Conservation (phyloP, 2,113 vertebrate genomes). For the Callorhinus ursinus region DNA sequence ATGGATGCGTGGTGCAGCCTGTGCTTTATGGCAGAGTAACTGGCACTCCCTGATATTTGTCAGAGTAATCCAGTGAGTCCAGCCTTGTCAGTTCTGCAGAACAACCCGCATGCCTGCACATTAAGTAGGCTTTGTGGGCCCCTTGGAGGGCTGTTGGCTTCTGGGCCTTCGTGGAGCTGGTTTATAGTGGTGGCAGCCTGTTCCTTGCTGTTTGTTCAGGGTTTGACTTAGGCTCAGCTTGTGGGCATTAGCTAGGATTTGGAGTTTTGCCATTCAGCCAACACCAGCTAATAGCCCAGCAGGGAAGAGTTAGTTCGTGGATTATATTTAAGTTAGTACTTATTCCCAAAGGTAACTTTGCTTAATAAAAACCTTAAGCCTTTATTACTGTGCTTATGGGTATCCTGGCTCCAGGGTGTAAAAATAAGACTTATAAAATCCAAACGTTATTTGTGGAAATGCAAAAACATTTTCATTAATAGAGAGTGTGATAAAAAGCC, state of each 20-base stretch:
- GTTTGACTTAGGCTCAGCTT: not conserved
- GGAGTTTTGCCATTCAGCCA: conserved; percentile 38
- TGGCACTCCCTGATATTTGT: not conserved
- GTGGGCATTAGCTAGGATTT: conserved; percentile 32
- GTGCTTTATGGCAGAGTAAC: rapidly evolving
- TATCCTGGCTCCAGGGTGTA: conserved; percentile 55
- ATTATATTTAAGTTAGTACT: conserved; percentile 59
- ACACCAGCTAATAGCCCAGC: conserved; percentile 39
- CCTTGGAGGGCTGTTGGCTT: not conserved
- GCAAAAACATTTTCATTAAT: conserved; percentile 65
- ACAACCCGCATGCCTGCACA: rapidly evolving
- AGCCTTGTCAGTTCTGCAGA: not conserved
- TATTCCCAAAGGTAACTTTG: conserved; percentile 71
- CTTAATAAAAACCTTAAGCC: conserved; percentile 71
- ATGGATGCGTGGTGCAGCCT: rapidly evolving
- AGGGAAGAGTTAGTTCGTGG: conserved; percentile 24
- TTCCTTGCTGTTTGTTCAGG: not conserved
- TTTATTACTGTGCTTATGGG: conserved; percentile 60
- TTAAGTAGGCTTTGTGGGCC: not conserved
- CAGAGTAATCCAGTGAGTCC: not conserved
- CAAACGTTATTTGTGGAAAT: conserved; percentile 55
- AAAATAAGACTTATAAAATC: conserved; percentile 65
- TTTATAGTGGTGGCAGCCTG: not conserved
- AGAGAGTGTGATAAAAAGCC: conserved; percentile 43
- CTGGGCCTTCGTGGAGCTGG: not conserved